Base-by-base conservation (phyloP, 2,888 invertebrate genomes). In the Hyposoter dolosus region DNA sequence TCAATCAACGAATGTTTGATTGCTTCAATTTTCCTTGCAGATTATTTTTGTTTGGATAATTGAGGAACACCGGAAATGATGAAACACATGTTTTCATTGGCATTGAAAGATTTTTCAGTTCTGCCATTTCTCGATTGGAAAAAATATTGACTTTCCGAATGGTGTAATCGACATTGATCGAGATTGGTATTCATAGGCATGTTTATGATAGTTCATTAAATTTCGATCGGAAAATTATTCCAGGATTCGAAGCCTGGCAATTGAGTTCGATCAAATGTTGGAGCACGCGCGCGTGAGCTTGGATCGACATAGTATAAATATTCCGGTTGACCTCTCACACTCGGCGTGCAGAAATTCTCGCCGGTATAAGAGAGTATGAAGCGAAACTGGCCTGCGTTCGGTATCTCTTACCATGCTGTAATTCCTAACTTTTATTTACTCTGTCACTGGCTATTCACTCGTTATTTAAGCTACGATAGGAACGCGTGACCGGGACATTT, bases 401-500 rank as follows among this genome's bases (percentile, higher is more conserved):
- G 53, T 71, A 76, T 80, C 80, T 74, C 75, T 75, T 47, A 35
- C 28, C 60, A 60, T 66, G 76, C 66, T 65, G 80, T 76, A 84
- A 84, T 81, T 84, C 81, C 60, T 47, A 56, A 65, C 85, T 85
- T 68, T 82, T 85, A 82, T 85, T 85, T 85, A 85, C 78, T 75
- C 68, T 78, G 50, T 75, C 84, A 45, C 69, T 45, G 78, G 65
- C 60, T 81, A 79, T 65, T 78, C 81, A 53, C 74, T 82, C 82
- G 85, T 80, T 71, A 87, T 85, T 82, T 83, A 74, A 79, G 77
- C 75, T 71, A 60, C 81, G 79, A 80, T 79, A 79, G 76, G 72
- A 77, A 65, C 80, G 80, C 88, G 88, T 88, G 88, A 88, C 86
- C 77, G 79, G 82, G 80, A 84, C 86, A 86, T 88, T 88, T 86